Percentiles rank a stretch among this genome's conserved stretches.
Conservation (phyloP, 2,797 vertebrate genomes). For the Holocentrus rufus region DNA sequence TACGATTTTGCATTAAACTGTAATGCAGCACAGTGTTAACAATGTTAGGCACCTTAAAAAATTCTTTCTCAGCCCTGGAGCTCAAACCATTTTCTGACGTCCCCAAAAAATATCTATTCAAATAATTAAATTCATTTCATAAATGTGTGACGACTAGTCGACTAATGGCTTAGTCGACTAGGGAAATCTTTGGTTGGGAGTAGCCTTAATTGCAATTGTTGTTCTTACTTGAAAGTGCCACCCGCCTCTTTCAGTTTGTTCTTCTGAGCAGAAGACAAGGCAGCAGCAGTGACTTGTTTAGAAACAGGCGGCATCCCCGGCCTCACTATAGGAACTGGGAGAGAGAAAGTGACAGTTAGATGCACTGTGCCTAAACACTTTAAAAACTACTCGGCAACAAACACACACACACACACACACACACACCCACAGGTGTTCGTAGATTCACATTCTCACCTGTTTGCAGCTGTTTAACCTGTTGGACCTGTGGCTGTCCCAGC, state of each 20-base stretch:
- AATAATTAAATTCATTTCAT: too few relatives aligned
- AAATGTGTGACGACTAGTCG: too few relatives aligned
- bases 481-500: constrained; percentile 88
- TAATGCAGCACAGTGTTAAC: too few relatives aligned
- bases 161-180: too few relatives aligned
- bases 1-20: too few relatives aligned
- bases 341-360: constrained; percentile 8
- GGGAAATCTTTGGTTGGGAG: too few relatives aligned
- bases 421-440: not conserved
- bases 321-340: constrained; percentile 87
- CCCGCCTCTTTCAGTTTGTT: constrained; percentile 93
- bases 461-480: constrained; percentile 88
- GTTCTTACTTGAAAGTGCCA: constrained; percentile 92
- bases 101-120: too few relatives aligned
- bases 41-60: too few relatives aligned
- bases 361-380: not conserved
- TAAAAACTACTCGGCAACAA: not conserved
- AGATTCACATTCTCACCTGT: constrained; percentile 81
- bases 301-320: constrained; percentile 82
- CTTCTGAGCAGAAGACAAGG: constrained; percentile 85
- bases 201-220: not conserved
- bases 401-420: not conserved
- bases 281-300: constrained; percentile 84
- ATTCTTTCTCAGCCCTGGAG: too few relatives aligned
- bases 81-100: too few relatives aligned